Evolutionary conservation across 2,113 vertebrate species (phyloP), one percentile per base, ranked within the genome.

Genomic region (Engraulis encrasicolus): DNA sequence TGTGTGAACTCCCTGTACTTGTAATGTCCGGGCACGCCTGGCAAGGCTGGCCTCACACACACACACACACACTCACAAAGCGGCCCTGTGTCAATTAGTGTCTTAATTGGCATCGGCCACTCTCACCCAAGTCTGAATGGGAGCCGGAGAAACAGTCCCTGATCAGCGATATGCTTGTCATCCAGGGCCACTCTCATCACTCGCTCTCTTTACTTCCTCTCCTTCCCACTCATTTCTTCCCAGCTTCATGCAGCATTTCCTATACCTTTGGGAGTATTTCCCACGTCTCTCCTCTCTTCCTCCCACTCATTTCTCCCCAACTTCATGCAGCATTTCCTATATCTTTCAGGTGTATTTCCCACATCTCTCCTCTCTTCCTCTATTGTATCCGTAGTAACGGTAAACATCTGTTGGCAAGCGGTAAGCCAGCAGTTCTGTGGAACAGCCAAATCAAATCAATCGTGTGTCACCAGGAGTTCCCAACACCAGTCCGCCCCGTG

Each of bases 41-140:
- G n/a, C 31, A 74, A 74, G 66, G 20, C 82, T 84, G 50, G 81
- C 82, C 82, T 84, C 79, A 61, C 7, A 61, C 50, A 49, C 31
- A 0, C 7, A 61, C 50, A 49, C 31, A 0, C 79, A 61, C 7
- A 61, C 50, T 37, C 31, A 0, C 84, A 45, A 45, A 45, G 4
- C 14, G 18, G 1, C 2, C 12, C 66, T 74, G 27, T 2, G 15
- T 15, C 2, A 12, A 27, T 15, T 34, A 74, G 34, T 74, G 66
- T 74, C 23, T 74, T 74, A 74, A 74, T 74, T 74, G 66, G 11
- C 66, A 15, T 34, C 66, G 17, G 66, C 12, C 23, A 11, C 58
- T 52, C 50, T 52, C 50, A 19, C 50, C 50, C 50, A 19, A 1
- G n/a, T 27, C 11, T 66, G 58, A 66, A 66, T 27, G 23, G 58